Evolutionary conservation across 2,888 invertebrate species (phyloP), one percentile per base, ranked within the genome.

Genomic region (Ophraella communa): DNA sequence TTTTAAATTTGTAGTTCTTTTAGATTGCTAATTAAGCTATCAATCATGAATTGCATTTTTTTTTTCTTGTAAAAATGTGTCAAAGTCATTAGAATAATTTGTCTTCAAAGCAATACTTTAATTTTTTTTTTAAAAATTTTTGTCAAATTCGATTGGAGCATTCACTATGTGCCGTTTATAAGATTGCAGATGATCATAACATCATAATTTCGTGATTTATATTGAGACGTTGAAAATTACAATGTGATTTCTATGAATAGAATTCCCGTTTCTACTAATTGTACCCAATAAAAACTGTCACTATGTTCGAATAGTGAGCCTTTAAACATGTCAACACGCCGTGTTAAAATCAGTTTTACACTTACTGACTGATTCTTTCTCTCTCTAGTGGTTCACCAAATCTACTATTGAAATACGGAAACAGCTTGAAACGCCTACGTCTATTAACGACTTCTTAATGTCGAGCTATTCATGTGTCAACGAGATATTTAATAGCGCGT

Each of bases 361-460:
- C 63, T 65, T 56, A n/a, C n/a, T n/a, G 17, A 49, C 61, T 49
- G 49, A 64, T 52, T 56, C 68, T n/a, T n/a, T n/a, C n/a, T n/a
- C n/a, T n/a, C n/a, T 62, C 65, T 55, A 58, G 65, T 39, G 39
- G 39, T 7, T 39, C 17, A 39, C 39, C 17, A 39, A 39, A 39
- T 39, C 39, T 39, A 39, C 39, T 39, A 39, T 66, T 55, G 58
- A 52, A 45, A 51, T 62, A 45, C 65, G 68, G 68, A 68, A 68
- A 65, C 65, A 45, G 58, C 27, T 24, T 49, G 52, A 44, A 52
- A 35, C 65, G 64, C 65, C 68, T 55, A 51, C 62, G 45, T 65
- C 68, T 64, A 58, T 68, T 68, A 68, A 65, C 68, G 55, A 58
- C 58, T 64, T 64, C 60, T 27, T 56, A 65, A 68, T 64, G 63